A percentile compares a stretch with the other conserved stretches of the same genome.
phyloP scores from a whole-genome alignment of 2,888 invertebrate genomes.

The Volucella bombylans region DNA sequence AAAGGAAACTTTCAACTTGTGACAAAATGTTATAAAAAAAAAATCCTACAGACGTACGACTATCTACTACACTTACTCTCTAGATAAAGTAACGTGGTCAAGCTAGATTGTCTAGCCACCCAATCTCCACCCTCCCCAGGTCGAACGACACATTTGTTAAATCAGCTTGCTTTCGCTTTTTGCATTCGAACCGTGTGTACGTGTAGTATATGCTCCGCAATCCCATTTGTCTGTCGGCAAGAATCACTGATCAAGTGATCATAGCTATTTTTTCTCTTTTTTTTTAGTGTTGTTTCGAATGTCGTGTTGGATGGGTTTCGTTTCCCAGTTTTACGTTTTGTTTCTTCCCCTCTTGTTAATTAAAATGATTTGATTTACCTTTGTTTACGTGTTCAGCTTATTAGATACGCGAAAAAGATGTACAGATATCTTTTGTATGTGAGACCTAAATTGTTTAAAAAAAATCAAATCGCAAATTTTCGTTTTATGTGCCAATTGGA shows the following conservation, averaged over 20 bases:
- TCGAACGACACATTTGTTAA: constrained; percentile 48
- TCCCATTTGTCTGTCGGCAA: constrained; percentile 56
- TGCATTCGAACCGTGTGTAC: constrained; percentile 10
- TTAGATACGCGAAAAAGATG: constrained; percentile 21
- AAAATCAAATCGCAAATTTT: constrained; percentile 4
- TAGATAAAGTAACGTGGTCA: constrained; percentile 19
- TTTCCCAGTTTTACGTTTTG: constrained; percentile 19
- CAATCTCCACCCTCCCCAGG: constrained; percentile 12
- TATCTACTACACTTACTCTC: not conserved
- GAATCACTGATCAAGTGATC: constrained; percentile 55
- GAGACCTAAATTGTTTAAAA: constrained; percentile 3
- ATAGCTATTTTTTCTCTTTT: constrained; percentile 40
- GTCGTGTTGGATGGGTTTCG: constrained; percentile 51
- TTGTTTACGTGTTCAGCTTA: constrained; percentile 36
- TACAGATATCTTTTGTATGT: constrained; percentile 15
- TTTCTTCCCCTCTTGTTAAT: constrained; percentile 21
- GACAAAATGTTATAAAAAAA: constrained; percentile 20
- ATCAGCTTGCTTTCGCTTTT: constrained; percentile 58
- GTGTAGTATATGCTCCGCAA: constrained; percentile 37
- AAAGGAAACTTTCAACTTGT: constrained; percentile 3
- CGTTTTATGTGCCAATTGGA: constrained; percentile 24
- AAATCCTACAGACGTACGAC: no score
- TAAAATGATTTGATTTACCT: constrained; percentile 42
- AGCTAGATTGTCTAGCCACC: constrained; percentile 21
- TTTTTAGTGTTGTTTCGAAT: constrained; percentile 61